Conservation (phyloP, 2,888 invertebrate genomes). For the Lymantria dispar region DNA sequence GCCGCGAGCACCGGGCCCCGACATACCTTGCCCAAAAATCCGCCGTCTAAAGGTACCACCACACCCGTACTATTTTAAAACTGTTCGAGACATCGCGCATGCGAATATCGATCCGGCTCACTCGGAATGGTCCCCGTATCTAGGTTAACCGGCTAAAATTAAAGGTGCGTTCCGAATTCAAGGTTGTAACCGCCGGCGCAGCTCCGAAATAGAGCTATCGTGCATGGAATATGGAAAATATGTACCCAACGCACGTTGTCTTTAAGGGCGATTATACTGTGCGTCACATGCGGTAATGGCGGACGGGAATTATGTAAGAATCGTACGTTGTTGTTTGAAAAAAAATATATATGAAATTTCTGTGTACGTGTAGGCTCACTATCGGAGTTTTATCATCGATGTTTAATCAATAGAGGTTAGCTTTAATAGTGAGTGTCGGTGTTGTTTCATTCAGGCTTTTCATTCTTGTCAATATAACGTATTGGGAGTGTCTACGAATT, state of each 20-base stretch:
- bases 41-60: constrained; percentile 43
- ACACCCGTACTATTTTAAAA: constrained; percentile 60
- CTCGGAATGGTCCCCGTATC: constrained; percentile 72
- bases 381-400: constrained; percentile 9
- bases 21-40: constrained; percentile 48
- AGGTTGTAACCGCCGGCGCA: constrained; percentile 78
- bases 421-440: constrained; percentile 44
- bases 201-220: constrained; percentile 69
- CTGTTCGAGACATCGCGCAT: constrained; percentile 64
- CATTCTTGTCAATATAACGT: constrained; percentile 24
- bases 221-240: constrained; percentile 67
- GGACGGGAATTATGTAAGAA: constrained; percentile 76
- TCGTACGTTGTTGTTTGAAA: constrained; percentile 64
- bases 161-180: constrained; percentile 80
- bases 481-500: constrained; percentile 50
- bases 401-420: constrained; percentile 26
- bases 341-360: constrained; percentile 31
- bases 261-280: constrained; percentile 64
- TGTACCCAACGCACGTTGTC: constrained; percentile 52
- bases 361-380: constrained; percentile 26
- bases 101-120: constrained; percentile 72
- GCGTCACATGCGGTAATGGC: constrained; percentile 60
- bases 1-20: constrained; percentile 35
- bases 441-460: constrained; percentile 27
- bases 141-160: constrained; percentile 82